phyloP scores from a whole-genome alignment of 2,888 invertebrate species.

The Nebria salina region DNA sequence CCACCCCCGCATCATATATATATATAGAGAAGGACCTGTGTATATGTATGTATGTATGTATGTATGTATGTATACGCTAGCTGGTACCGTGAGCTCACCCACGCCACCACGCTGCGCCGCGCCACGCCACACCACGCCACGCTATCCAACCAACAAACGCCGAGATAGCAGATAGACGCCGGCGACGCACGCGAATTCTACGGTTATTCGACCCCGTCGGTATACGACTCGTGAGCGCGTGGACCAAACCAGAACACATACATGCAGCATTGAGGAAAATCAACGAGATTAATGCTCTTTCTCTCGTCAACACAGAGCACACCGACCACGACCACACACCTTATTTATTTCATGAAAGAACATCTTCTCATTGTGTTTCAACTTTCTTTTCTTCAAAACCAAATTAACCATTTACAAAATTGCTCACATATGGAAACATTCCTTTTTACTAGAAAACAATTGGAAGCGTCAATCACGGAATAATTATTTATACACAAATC shows the following conservation, averaged over 20 bases:
- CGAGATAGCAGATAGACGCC: constrained; percentile 49
- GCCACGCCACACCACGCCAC: neutral
- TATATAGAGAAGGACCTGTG: neutral
- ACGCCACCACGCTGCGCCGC: too few relatives aligned
- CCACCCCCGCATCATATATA: neutral
- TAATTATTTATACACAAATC: neutral
- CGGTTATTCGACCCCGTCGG: constrained; percentile 48
- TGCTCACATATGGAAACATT: neutral
- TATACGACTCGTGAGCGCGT: too few relatives aligned
- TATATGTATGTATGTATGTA: too few relatives aligned
- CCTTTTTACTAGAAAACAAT: neutral
- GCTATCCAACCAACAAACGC: constrained; percentile 21
- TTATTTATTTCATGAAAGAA: neutral
- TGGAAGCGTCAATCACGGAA: neutral
- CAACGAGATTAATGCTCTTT: too few relatives aligned
- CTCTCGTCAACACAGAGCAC: neutral
- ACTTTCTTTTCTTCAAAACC: neutral
- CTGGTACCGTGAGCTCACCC: too few relatives aligned
- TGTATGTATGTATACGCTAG: neutral
- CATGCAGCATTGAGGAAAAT: too few relatives aligned
- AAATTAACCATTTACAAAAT: neutral
- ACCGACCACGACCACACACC: neutral
- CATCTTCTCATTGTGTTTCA: neutral
- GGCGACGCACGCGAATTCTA: constrained; percentile 30
- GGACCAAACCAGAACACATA: too few relatives aligned